These are phyloP conservation scores for Cebidichthys violaceus DNA, from an alignment of 2,113 vertebrate genomes.

Conservation along the genomic window DNA sequence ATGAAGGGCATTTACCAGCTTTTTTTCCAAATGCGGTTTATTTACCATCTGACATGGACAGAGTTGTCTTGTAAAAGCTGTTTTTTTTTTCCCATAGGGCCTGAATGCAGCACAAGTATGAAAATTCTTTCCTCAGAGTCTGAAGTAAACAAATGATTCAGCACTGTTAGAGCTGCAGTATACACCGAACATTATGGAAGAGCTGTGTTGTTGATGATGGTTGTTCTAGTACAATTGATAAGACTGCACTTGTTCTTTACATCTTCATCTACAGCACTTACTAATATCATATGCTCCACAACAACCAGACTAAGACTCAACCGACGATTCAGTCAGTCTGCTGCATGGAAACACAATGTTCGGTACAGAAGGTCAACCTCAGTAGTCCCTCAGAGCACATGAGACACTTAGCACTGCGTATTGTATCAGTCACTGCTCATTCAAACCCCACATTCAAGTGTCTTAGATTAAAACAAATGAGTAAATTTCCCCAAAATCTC, in stretches of 20 bases:
- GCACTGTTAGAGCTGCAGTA: constrained; percentile 12
- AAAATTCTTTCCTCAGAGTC: constrained; percentile 32
- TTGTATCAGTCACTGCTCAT: not conserved
- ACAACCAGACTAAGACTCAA: not conserved
- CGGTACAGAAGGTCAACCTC: no score
- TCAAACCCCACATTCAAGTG: not conserved
- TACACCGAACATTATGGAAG: constrained; percentile 1
- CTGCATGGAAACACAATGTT: not conserved
- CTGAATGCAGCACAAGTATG: constrained; percentile 39
- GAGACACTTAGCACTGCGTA: not conserved
- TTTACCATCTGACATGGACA: not conserved
- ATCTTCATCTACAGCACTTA: not conserved
- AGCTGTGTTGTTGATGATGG: not conserved
- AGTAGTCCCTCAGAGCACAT: not conserved
- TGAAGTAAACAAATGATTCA: constrained; percentile 63
- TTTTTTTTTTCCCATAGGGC: not conserved
- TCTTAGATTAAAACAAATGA: not conserved
- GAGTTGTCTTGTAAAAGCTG: not conserved
- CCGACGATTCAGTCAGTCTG: not conserved
- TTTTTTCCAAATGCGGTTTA: not conserved
- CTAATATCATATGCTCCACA: not conserved
- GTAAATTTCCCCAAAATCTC: not conserved
- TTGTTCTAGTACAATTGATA: not conserved
- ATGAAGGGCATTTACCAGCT: not conserved
- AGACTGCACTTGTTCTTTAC: not conserved